Percentiles rank a stretch among this genome's conserved stretches.
Evolutionary conservation across 2,888 invertebrate species (phyloP).

Genomic region (Parnassius orleans): DNA sequence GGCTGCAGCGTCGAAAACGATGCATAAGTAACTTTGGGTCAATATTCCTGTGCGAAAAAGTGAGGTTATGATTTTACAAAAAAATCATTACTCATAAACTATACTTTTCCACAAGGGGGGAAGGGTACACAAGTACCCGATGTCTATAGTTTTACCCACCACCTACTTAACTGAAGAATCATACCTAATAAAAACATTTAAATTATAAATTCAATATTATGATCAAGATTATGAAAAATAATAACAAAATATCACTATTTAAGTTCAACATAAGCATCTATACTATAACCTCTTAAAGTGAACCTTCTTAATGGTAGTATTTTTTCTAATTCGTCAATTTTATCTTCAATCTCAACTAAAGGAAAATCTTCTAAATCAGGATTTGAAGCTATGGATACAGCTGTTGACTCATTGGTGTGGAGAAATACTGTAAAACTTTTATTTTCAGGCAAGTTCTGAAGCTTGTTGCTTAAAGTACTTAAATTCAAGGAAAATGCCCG

Average conservation of each 20-base stretch:
- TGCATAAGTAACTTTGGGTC: too few relatives aligned
- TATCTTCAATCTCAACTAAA: conserved; percentile 54
- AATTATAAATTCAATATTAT: too few relatives aligned
- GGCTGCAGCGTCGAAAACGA: too few relatives aligned
- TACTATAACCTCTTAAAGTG: conserved; percentile 50
- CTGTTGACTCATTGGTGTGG: conserved; percentile 81
- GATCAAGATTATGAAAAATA: too few relatives aligned
- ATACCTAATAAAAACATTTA: too few relatives aligned
- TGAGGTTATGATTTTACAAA: too few relatives aligned
- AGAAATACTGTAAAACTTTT: conserved; percentile 82
- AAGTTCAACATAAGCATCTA: conserved; percentile 63
- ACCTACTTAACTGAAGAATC: too few relatives aligned
- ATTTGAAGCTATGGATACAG: conserved; percentile 76
- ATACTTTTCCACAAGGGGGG: too few relatives aligned
- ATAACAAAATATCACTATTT: conserved; percentile 21
- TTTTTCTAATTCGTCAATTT: conserved; percentile 41
- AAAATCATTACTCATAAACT: too few relatives aligned
- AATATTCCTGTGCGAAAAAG: too few relatives aligned
- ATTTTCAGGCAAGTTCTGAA: conserved; percentile 75
- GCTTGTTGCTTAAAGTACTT: conserved; percentile 66
- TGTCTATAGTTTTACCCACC: too few relatives aligned
- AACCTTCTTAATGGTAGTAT: conserved; percentile 63
- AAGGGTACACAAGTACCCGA: too few relatives aligned
- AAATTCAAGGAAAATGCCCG: conserved; percentile 82
- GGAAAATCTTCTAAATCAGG: conserved; percentile 73